phyloP scores from a whole-genome alignment of 2,888 invertebrate genomes.

The Dolichopus griseipennis region DNA sequence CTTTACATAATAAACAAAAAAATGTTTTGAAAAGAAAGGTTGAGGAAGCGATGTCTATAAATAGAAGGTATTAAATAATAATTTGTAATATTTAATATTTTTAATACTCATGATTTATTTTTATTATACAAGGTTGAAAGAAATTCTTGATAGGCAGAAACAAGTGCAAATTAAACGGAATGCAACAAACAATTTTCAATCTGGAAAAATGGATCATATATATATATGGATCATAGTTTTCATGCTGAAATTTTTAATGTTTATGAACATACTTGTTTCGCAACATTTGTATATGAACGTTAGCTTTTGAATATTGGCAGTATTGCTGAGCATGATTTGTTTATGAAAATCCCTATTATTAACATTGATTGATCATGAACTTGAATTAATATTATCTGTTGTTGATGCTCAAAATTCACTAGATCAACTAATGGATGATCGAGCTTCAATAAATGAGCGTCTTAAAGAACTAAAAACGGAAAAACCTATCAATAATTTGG shows the following conservation, averaged over 20 bases:
- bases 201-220: slow-evolving; percentile 44
- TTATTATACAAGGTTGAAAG: too few species aligned
- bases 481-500: slow-evolving; percentile 17
- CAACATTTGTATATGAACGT: too few species aligned
- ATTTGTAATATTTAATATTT: slow-evolving; percentile 43
- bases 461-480: slow-evolving; percentile 21
- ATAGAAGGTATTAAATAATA: slow-evolving; percentile 54
- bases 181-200: slow-evolving; percentile 22
- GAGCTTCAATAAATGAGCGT: slow-evolving; percentile 47
- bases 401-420: slow-evolving; percentile 70
- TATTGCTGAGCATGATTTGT: too few species aligned
- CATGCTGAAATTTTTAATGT: too few species aligned
- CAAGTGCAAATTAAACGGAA: slow-evolving; percentile 40
- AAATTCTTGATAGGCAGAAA: too few species aligned
- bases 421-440: slow-evolving; percentile 65
- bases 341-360: too few species aligned
- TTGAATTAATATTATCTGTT: slow-evolving; percentile 68
- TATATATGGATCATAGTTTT: too few species aligned
- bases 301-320: too few species aligned
- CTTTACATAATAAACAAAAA: too few species aligned
- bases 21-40: slow-evolving; percentile 76
- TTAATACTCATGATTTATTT: too few species aligned
- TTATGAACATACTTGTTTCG: too few species aligned
- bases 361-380: slow-evolving; percentile 63
- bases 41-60: slow-evolving; percentile 78